A percentile compares a stretch with the other conserved stretches of the same genome.
These are phyloP conservation scores for Ciona savignyi DNA, from an alignment of 23 tunicate species.

Conservation along the genomic window DNA sequence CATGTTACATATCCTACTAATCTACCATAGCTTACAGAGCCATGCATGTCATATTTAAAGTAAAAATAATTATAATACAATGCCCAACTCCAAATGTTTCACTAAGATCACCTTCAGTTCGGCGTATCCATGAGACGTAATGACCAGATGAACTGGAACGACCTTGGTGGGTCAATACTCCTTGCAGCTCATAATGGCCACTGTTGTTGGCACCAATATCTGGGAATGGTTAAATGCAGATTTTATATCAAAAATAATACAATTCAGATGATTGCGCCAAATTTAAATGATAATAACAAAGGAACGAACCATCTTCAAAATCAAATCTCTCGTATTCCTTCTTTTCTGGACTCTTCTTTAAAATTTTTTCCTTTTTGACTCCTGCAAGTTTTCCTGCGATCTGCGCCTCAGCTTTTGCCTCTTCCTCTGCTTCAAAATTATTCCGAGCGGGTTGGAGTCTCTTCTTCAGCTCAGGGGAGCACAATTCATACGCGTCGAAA, in stretches of 20 bases:
- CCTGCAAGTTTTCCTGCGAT: slow-evolving; percentile 47
- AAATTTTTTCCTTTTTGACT: neutral
- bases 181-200: slow-evolving; percentile 85
- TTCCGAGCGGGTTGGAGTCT: slow-evolving; percentile 70
- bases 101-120: slow-evolving; percentile 57
- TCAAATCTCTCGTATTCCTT: slow-evolving; percentile 67
- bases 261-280: neutral
- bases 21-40: no score
- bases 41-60: no score
- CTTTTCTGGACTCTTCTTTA: slow-evolving; percentile 7
- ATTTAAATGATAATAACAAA: neutral
- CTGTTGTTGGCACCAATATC: slow-evolving; percentile 89
- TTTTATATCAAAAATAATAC: neutral
- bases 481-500: slow-evolving; percentile 82
- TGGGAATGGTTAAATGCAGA: neutral
- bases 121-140: slow-evolving; percentile 81
- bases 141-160: slow-evolving; percentile 91
- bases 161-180: slow-evolving; percentile 83
- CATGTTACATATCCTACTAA: no score
- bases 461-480: slow-evolving; percentile 71
- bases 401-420: slow-evolving; percentile 55
- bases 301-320: slow-evolving; percentile 62
- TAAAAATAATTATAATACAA: no score
- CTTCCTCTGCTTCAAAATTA: slow-evolving; percentile 67
- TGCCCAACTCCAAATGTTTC: no score